Evolutionary conservation across 2,797 vertebrate genomes (phyloP), one percentile per base, ranked within the genome.

Genomic region (Coendou prehensilis): DNA sequence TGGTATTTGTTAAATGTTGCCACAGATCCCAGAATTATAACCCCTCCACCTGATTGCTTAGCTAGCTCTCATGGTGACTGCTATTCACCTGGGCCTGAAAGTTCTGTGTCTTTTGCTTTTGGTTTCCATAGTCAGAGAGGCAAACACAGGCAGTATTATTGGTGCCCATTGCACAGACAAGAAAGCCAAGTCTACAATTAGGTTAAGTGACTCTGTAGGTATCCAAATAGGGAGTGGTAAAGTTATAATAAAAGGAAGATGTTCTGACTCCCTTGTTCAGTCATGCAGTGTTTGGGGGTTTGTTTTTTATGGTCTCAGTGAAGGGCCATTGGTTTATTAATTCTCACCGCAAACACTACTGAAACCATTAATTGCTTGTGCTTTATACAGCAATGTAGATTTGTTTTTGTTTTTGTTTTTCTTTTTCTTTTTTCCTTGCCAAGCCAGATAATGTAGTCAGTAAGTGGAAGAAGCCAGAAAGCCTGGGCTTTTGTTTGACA

Each of bases 321-420:
- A 89, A 28, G 9, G 54, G 1, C 41, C 83, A 71, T 33, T 6
- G 54, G 86, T 37, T 0, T 0, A 0, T 93, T 97, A 85, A 14
- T 96, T 97, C 54, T 94, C 56, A 93, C 92, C 6, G 14, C 95
- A 96, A 93, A 94, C 93, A 92, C 2, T 0, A 94, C 84, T 95
- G 97, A 79, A 97, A 95, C 76, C 78, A 89, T 94, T 95, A 87
- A 79, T 76, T 96, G 45, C 33, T 71, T 54, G 18, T 79, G 41
- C 63, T 82, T 96, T 94, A 95, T 95, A 86, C 45, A 89, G 56
- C 37, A 81, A 7, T 75, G 22, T 79, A 26, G 86, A 47, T 22
- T 57, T n/a, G 47, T 54, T 67, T 64, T 28, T 23, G 59, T 81
- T 23, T 41, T 9, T 71, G 41, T 41, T 71, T 73, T 28, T 23